Percentiles rank a stretch among this genome's conserved stretches.
These are phyloP conservation scores for Pherbina coryleti DNA, from an alignment of 2,888 invertebrate genomes.

Conservation along the genomic window DNA sequence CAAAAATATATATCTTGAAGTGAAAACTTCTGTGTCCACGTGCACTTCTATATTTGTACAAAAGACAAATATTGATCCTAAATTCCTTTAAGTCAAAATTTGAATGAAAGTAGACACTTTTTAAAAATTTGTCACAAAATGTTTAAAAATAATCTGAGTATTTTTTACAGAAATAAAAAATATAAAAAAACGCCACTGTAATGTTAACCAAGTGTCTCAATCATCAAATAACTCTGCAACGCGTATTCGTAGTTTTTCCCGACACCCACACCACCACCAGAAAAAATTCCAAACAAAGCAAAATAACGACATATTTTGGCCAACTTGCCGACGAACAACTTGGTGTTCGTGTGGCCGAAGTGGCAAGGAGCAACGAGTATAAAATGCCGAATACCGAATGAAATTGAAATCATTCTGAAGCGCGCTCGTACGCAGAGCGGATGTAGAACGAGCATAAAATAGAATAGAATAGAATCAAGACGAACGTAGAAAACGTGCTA, in stretches of 20 bases:
- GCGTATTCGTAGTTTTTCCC: neutral
- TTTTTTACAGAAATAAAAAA: no score
- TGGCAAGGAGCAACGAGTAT: conserved; percentile 9
- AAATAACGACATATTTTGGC: neutral
- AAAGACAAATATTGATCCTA: no score
- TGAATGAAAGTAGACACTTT: no score
- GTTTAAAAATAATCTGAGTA: no score
- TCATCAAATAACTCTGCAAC: neutral
- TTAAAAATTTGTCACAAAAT: no score
- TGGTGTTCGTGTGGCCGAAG: neutral
- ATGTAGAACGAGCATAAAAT: neutral
- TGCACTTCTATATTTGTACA: no score
- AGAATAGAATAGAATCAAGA: neutral
- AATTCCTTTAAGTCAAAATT: no score
- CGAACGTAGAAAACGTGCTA: conserved; percentile 1
- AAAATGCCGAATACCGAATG: conserved; percentile 31
- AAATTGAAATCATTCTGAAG: conserved; percentile 26
- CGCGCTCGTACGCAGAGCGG: conserved; percentile 24
- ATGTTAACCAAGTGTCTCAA: neutral
- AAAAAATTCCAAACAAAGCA: neutral
- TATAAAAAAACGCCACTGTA: neutral
- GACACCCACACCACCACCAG: neutral
- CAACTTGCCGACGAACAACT: neutral
- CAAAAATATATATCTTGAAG: no score
- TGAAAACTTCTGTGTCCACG: no score